Evolutionary conservation across 1,140 invertebrate genomes (phyloP).

Genomic region (Drosophila quadrilineata): DNA sequence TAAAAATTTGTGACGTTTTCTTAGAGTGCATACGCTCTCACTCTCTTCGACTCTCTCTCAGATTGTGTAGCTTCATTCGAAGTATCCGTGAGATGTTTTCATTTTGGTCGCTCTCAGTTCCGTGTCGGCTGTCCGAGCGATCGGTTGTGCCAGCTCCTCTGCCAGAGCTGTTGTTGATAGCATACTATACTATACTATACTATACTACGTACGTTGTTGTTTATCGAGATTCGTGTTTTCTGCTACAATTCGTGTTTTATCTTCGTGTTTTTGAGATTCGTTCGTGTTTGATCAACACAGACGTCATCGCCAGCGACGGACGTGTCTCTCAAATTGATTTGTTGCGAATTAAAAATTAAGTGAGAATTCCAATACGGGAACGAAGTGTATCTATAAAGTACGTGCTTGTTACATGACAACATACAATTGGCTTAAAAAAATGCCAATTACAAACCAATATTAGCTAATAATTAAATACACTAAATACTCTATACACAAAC

Average conservation of each 20-base stretch:
- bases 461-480: slow-evolving; percentile 21
- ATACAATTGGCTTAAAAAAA: slow-evolving; percentile 20
- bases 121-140: slow-evolving; percentile 29
- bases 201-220: not conserved
- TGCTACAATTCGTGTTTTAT: no score
- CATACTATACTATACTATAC: not conserved
- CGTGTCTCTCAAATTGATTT: slow-evolving; percentile 68
- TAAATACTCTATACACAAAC: slow-evolving; percentile 11
- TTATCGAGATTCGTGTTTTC: not conserved
- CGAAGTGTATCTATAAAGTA: slow-evolving; percentile 64
- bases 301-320: slow-evolving; percentile 66
- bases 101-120: slow-evolving; percentile 33
- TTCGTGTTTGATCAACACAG: slow-evolving; percentile 54
- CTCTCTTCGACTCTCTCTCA: not conserved
- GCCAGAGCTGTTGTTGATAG: not conserved
- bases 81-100: not conserved
- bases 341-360: slow-evolving; percentile 41
- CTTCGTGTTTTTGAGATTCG: slow-evolving; percentile 20
- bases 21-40: slow-evolving; percentile 10
- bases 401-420: slow-evolving; percentile 45
- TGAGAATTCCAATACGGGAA: slow-evolving; percentile 32
- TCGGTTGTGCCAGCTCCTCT: slow-evolving; percentile 28
- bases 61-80: not conserved
- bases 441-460: slow-evolving; percentile 9
- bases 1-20: not conserved